Percentiles rank a stretch among this genome's conserved stretches.
phyloP scores from a whole-genome alignment of 2,888 invertebrate genomes.

The Boloria selene region DNA sequence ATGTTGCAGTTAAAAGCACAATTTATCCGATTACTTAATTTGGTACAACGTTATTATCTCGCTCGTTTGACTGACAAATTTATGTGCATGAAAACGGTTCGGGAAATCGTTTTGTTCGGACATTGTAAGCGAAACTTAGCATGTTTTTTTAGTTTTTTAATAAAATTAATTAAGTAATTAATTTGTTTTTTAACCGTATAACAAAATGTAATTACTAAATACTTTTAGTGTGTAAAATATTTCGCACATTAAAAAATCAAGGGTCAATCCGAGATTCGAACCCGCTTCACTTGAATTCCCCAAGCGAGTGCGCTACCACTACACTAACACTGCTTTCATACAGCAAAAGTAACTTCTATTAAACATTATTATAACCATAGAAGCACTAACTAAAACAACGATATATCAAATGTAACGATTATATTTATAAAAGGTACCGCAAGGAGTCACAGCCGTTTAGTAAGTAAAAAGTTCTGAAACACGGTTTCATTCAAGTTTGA shows the following conservation, averaged over 20 bases:
- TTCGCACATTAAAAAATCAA: no score
- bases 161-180: no score
- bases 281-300: no score
- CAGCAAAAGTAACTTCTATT: background rate
- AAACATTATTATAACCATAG: background rate
- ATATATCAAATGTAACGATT: slow-evolving; percentile 15
- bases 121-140: background rate
- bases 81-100: slow-evolving; percentile 31
- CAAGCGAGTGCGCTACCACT: no score
- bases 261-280: no score
- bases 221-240: no score
- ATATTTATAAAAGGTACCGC: slow-evolving; percentile 25
- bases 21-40: slow-evolving; percentile 41
- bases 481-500: slow-evolving; percentile 31
- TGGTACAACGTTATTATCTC: slow-evolving; percentile 37
- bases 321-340: no score
- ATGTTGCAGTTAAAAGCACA: slow-evolving; percentile 41
- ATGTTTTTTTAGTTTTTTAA: no score
- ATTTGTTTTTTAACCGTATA: no score
- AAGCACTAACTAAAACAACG: slow-evolving; percentile 4
- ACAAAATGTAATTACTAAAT: no score
- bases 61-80: slow-evolving; percentile 33
- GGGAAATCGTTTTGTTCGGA: slow-evolving; percentile 19
- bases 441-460: slow-evolving; percentile 20
- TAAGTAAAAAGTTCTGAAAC: slow-evolving; percentile 25